phyloP scores from a whole-genome alignment of 1,140 invertebrate genomes.

The Hycleus cichorii region DNA sequence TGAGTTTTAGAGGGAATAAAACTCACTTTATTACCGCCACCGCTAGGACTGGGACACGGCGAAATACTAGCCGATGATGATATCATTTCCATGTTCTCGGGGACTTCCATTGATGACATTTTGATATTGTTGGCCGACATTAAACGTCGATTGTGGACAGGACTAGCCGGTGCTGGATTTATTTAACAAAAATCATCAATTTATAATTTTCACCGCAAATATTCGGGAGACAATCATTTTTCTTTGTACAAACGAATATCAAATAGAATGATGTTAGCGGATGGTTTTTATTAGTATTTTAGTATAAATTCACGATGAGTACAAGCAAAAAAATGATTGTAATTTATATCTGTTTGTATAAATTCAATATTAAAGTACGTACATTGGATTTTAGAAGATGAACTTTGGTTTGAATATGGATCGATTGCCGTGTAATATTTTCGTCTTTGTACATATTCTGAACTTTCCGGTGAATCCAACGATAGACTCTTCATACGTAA shows the following conservation, averaged over 20 bases:
- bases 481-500: slow-evolving; percentile 96
- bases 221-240: background rate
- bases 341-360: no score
- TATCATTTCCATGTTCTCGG: slow-evolving; percentile 86
- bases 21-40: slow-evolving; percentile 43
- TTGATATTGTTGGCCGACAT: slow-evolving; percentile 73
- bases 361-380: slow-evolving; percentile 9
- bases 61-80: slow-evolving; percentile 85
- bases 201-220: no score
- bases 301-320: no score
- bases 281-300: no score
- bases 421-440: slow-evolving; percentile 54
- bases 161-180: slow-evolving; percentile 76
- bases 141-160: slow-evolving; percentile 69
- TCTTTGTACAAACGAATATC: background rate
- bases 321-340: no score
- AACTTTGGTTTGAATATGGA: slow-evolving; percentile 45
- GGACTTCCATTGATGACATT: slow-evolving; percentile 86
- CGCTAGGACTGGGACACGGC: slow-evolving; percentile 80
- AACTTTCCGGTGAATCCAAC: slow-evolving; percentile 89
- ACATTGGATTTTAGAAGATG: slow-evolving; percentile 46
- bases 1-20: background rate
- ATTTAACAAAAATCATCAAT: background rate
- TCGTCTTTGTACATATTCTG: slow-evolving; percentile 74
- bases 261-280: background rate